Conservation (phyloP, 2,797 vertebrate species). For the Phoebastria nigripes region DNA sequence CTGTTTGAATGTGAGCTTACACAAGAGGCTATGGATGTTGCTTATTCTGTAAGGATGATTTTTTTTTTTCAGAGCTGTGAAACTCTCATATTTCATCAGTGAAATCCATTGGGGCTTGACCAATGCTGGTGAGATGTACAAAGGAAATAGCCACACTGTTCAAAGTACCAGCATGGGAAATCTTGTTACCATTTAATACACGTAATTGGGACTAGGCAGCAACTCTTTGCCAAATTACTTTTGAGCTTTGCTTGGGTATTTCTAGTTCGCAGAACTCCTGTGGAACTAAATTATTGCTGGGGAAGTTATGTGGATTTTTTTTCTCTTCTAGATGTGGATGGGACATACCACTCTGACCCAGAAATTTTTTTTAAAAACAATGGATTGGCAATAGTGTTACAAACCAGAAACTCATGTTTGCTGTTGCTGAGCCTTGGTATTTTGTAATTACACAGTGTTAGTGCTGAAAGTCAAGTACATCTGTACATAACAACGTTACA, state of each 20-base stretch:
- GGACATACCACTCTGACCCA: not conserved
- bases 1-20: not conserved
- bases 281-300: not conserved
- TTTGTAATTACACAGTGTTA: not conserved
- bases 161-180: not conserved
- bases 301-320: not conserved
- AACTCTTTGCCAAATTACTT: not conserved
- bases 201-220: not conserved
- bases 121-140: not conserved
- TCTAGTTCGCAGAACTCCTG: not conserved
- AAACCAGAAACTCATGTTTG: not conserved
- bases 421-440: not conserved
- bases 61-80: not conserved
- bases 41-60: not conserved
- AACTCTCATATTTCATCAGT: not conserved
- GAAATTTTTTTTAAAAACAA: not conserved
- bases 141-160: not conserved
- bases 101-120: slow-evolving; percentile 20
- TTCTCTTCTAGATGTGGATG: not conserved
- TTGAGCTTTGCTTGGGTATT: not conserved
- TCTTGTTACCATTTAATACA: not conserved
- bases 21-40: not conserved
- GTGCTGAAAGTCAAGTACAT: not conserved
- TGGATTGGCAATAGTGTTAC: not conserved
- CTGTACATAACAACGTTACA: not conserved